These are phyloP conservation scores for Drosophila seguyi DNA, from an alignment of 1,140 invertebrate species.

Conservation along the genomic window DNA sequence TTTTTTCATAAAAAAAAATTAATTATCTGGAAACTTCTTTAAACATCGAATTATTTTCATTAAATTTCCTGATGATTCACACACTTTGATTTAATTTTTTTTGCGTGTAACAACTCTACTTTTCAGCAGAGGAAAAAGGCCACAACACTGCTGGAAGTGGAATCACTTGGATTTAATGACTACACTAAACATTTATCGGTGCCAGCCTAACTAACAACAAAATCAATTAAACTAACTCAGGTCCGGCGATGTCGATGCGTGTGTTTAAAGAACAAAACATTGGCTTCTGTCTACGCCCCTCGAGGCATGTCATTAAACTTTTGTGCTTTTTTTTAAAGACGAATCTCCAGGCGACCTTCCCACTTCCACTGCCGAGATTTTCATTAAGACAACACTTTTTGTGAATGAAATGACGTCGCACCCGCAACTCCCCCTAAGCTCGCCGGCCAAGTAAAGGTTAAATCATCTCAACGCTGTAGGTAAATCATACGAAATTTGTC, in stretches of 20 bases:
- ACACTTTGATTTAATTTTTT: neutral
- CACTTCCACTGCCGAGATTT: constrained; percentile 45
- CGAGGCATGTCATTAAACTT: constrained; percentile 48
- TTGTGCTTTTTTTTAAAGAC: constrained; percentile 13
- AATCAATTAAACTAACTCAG: constrained; percentile 61
- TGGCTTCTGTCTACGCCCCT: constrained; percentile 29
- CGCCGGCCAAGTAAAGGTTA: constrained; percentile 20
- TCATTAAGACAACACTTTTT: constrained; percentile 62
- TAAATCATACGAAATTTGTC: constrained; percentile 67
- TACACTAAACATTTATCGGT: constrained; percentile 49
- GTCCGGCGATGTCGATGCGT: constrained; percentile 9
- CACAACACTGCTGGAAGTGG: constrained; percentile 8
- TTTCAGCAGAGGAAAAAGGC: constrained; percentile 2
- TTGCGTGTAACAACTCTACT: constrained; percentile 6
- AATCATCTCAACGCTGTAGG: constrained; percentile 52
- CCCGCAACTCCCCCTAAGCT: constrained; percentile 27
- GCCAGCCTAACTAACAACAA: constrained; percentile 48
- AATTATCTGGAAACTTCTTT: neutral
- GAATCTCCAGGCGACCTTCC: constrained; percentile 47
- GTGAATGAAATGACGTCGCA: constrained; percentile 55
- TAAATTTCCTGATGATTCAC: neutral
- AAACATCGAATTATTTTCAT: too few relatives aligned
- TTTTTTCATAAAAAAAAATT: neutral
- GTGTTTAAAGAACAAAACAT: constrained; percentile 19
- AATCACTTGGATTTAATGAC: constrained; percentile 43